phyloP scores from a whole-genome alignment of 2,888 invertebrate species.

The Troilus luridus region DNA sequence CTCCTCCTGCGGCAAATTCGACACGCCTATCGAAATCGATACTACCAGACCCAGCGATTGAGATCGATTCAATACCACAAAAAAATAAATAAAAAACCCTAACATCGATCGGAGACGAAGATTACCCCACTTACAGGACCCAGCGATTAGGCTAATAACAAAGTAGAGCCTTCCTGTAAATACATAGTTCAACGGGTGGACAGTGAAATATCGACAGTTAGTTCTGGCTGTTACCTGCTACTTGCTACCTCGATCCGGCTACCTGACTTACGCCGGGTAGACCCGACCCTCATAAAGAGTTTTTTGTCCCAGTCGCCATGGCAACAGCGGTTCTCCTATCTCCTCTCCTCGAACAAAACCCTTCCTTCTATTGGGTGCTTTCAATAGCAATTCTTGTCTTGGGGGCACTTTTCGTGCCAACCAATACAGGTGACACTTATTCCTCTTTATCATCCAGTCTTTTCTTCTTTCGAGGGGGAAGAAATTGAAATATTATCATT shows the following conservation, averaged over 20 bases:
- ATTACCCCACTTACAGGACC: conserved; percentile 24
- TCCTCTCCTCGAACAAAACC: conserved; percentile 25
- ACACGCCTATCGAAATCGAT: too few species aligned
- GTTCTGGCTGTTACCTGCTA: neutral
- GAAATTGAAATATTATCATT: neutral
- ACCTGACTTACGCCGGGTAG: conserved; percentile 3
- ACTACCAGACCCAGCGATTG: neutral
- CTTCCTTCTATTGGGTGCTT: conserved; percentile 18
- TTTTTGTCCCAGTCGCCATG: conserved; percentile 21
- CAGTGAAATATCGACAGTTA: conserved; percentile 38
- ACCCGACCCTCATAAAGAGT: conserved; percentile 37
- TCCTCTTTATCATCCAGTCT: neutral
- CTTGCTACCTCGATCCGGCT: neutral
- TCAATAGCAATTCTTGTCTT: neutral
- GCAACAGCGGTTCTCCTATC: conserved; percentile 22
- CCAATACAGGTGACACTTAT: neutral
- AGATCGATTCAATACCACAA: neutral
- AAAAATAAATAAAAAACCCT: neutral
- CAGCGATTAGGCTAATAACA: conserved; percentile 33
- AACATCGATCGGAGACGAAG: neutral
- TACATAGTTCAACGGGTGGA: neutral
- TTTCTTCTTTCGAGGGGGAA: neutral
- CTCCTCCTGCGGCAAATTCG: neutral
- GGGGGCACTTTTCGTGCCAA: neutral
- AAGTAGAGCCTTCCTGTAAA: conserved; percentile 7